Evolutionary conservation across 2,888 invertebrate species (phyloP).

Genomic region (Hermodice carunculata): DNA sequence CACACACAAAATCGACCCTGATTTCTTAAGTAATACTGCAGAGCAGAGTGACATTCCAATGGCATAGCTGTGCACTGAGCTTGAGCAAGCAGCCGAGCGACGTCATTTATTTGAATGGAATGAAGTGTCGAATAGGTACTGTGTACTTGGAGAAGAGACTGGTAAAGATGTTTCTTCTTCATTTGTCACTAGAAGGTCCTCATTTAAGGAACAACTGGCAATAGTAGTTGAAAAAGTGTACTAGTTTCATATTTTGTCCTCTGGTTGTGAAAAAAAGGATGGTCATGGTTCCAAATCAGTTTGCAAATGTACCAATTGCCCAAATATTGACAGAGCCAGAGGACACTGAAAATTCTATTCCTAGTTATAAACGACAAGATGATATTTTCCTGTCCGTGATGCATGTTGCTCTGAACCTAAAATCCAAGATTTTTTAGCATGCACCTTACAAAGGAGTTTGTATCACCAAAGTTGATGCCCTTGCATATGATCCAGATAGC

Average conservation of each 20-base stretch:
- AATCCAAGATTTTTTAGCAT: background rate
- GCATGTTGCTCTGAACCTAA: background rate
- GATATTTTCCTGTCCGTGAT: slow-evolving; percentile 1
- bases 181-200: no score
- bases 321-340: background rate
- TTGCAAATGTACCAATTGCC: background rate
- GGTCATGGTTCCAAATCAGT: background rate
- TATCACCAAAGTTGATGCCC: background rate
- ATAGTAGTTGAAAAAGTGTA: no score
- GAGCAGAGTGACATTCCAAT: no score
- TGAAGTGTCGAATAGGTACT: background rate
- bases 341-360: background rate
- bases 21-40: no score
- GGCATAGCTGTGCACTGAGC: background rate
- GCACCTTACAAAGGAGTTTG: background rate
- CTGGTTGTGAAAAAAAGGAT: background rate
- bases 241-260: background rate
- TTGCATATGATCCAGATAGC: background rate
- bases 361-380: background rate
- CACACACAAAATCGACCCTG: no score
- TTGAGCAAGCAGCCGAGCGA: background rate
- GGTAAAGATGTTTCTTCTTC: no score
- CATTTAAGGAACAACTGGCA: no score
- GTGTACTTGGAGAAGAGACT: background rate
- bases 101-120: background rate